These are phyloP conservation scores for Eupithecia dodoneata DNA, from an alignment of 2,888 invertebrate species.

Conservation along the genomic window DNA sequence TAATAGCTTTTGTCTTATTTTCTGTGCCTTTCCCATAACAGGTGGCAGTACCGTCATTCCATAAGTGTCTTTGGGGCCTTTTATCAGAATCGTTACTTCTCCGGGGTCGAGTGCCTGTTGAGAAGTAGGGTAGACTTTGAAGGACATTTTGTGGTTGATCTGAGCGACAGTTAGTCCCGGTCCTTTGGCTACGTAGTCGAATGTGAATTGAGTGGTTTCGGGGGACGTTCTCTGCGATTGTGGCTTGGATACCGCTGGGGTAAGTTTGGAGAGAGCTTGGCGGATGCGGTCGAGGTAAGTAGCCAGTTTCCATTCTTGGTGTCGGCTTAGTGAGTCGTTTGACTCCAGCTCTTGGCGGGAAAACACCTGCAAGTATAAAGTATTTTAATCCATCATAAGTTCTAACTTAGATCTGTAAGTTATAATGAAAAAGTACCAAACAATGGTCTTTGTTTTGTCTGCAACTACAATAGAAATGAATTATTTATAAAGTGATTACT, in stretches of 20 bases:
- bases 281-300: conserved; percentile 81
- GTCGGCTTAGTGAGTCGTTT: conserved; percentile 74
- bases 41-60: conserved; percentile 76
- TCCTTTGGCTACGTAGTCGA: conserved; percentile 84
- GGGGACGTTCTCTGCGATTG: conserved; percentile 67
- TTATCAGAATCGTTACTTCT: conserved; percentile 76
- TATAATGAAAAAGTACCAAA: neutral
- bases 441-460: conserved; percentile 2
- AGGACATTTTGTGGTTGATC: conserved; percentile 80
- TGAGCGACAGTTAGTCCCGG: conserved; percentile 85
- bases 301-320: conserved; percentile 83
- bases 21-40: conserved; percentile 76
- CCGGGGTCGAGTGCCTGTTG: conserved; percentile 78
- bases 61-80: conserved; percentile 77
- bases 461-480: neutral
- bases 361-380: conserved; percentile 79
- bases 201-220: conserved; percentile 70
- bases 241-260: conserved; percentile 72
- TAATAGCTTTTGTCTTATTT: conserved; percentile 74
- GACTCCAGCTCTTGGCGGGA: conserved; percentile 82
- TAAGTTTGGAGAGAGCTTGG: conserved; percentile 70
- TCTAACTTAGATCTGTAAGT: neutral
- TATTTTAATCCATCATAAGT: neutral
- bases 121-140: conserved; percentile 84
- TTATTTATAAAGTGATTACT: neutral